phyloP scores from a whole-genome alignment of 2,113 vertebrate genomes.

The Varanus komodoensis region DNA sequence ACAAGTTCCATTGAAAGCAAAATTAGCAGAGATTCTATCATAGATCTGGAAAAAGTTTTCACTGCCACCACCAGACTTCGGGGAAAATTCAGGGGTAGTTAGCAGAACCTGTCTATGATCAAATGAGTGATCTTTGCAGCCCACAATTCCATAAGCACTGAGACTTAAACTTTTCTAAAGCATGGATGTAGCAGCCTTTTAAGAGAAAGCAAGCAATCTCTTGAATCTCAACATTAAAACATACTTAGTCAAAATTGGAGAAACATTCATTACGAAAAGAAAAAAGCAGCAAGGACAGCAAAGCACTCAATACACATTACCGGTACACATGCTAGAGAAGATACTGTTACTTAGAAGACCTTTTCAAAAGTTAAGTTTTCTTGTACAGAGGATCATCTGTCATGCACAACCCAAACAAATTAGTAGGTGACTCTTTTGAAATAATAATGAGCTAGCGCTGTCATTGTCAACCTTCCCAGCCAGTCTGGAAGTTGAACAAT shows the following conservation, averaged over 20 bases:
- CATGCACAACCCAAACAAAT: neutral
- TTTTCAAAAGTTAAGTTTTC: neutral
- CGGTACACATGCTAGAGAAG: neutral
- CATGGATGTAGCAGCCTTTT: neutral
- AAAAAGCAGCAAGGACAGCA: neutral
- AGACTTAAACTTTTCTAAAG: neutral
- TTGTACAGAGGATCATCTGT: neutral
- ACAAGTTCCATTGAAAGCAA: neutral
- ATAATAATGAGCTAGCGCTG: slow-evolving; percentile 2
- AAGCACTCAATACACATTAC: neutral
- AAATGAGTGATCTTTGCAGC: neutral
- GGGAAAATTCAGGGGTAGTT: neutral
- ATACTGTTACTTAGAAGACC: neutral
- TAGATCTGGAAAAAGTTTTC: neutral
- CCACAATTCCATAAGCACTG: neutral
- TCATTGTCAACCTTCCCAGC: neutral
- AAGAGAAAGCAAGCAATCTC: neutral
- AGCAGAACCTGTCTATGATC: neutral
- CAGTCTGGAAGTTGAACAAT: slow-evolving; percentile 2
- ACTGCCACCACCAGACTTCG: neutral
- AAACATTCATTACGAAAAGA: neutral
- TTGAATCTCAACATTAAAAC: slow-evolving; percentile 3
- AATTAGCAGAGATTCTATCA: neutral
- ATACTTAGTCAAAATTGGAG: neutral
- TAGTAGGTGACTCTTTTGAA: neutral